Evolutionary conservation across 2,113 vertebrate species (phyloP), one percentile per base, ranked within the genome.

Genomic region (Notiomystis cincta): DNA sequence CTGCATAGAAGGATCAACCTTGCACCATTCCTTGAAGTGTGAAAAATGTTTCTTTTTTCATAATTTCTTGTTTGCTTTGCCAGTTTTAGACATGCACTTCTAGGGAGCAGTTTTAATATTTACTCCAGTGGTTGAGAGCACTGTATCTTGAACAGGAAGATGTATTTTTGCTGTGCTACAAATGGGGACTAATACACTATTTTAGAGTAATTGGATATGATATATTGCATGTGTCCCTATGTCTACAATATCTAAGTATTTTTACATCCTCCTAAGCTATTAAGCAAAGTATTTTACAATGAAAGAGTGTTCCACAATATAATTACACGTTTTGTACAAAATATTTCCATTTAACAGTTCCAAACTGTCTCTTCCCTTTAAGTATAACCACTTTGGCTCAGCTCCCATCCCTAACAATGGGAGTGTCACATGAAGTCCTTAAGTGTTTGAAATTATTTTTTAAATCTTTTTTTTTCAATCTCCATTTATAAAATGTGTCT

Each of bases 331-430:
- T 96, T 96, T 78, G 48, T 84, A 93, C 92, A 92, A 97, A 96
- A 96, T 97, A 96, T 97, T 97, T 97, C 95, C 90, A 89, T 95
- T 96, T 92, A 96, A 90, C 89, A 9, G 80, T 95, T 96, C 92
- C 93, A 96, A 89, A 96, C 76, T 91, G 92, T 90, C 95, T 96
- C 65, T 93, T 92, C 86, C 48, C 83, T 92, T 93, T 87, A 77
- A 86, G 65, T 82, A 65, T 64, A 94, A 95, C 76, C 48, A 9
- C 91, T 95, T 90, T 97, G 96, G 96, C 96, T 94, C 69, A 82
- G 82, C 57, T 96, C 94, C 96, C 92, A 94, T 95, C 45, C 80
- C 45, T 84, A 94, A 95, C 93, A 96, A 93, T 87, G 56, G 65
- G 37, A 92, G 61, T 90, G 86, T 90, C 92, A 84, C 53, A 22